phyloP scores from a whole-genome alignment of 2,113 vertebrate genomes.

The Dryoscopus gambensis region DNA sequence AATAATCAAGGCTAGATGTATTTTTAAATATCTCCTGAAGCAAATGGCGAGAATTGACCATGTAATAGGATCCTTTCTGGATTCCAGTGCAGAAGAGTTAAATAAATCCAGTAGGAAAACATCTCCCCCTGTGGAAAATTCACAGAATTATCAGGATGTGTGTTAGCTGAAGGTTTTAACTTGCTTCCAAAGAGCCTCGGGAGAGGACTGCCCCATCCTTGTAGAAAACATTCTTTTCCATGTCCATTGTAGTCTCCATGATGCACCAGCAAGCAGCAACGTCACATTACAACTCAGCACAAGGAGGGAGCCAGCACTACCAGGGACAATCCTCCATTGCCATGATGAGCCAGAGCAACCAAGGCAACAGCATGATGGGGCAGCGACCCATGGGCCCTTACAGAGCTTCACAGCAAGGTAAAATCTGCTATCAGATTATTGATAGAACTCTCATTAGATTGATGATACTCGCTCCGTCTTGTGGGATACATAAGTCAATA shows the following conservation, averaged over 20 bases:
- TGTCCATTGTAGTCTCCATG: slow-evolving; percentile 81
- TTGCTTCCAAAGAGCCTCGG: background rate
- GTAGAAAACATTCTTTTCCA: background rate
- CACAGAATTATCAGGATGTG: background rate
- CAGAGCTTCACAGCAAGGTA: slow-evolving; percentile 92
- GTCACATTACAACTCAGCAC: slow-evolving; percentile 86
- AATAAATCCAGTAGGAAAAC: background rate
- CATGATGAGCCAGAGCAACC: slow-evolving; percentile 91
- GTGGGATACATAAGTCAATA: background rate
- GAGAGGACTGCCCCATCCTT: background rate
- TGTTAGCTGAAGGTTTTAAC: background rate
- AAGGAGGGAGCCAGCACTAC: slow-evolving; percentile 87
- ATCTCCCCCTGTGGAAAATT: slow-evolving; percentile 37
- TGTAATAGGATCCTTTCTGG: background rate
- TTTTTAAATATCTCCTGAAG: background rate
- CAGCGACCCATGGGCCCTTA: slow-evolving; percentile 91
- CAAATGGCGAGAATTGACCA: background rate
- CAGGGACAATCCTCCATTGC: slow-evolving; percentile 89
- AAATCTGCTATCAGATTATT: background rate
- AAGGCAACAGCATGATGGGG: slow-evolving; percentile 87
- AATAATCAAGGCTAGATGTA: background rate
- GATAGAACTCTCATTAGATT: background rate
- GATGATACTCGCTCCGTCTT: background rate
- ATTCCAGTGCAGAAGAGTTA: background rate
- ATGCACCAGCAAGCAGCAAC: slow-evolving; percentile 93